Percentiles rank a stretch among this genome's conserved stretches.
Evolutionary conservation across 2,113 vertebrate species (phyloP).

Genomic region (Cariama cristata): DNA sequence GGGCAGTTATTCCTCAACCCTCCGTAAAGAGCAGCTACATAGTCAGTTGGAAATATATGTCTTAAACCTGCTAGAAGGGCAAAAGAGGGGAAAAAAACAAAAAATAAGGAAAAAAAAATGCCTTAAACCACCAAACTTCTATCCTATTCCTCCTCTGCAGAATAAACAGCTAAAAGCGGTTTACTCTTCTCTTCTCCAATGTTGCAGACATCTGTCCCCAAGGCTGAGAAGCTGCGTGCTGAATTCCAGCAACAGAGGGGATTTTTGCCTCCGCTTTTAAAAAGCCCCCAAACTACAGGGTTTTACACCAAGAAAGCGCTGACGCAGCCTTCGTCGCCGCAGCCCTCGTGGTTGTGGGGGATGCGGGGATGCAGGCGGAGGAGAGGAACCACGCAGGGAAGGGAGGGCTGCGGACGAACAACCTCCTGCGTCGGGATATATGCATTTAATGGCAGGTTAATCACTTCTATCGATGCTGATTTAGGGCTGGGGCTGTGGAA

Average conservation of each 20-base stretch:
- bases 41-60: not conserved
- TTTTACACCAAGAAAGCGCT: not conserved
- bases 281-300: not conserved
- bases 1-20: not conserved
- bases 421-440: not conserved
- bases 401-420: not conserved
- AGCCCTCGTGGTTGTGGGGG: rapidly evolving
- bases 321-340: not conserved
- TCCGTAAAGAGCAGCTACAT: not conserved
- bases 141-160: not conserved
- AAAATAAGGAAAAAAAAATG: rapidly evolving
- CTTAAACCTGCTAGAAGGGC: not conserved
- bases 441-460: not conserved
- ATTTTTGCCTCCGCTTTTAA: not conserved
- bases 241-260: not conserved
- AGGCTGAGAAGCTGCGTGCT: not conserved
- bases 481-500: not conserved
- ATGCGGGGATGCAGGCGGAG: not conserved
- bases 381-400: not conserved
- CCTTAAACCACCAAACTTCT: not conserved
- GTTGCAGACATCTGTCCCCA: not conserved
- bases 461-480: not conserved
- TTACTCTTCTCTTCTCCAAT: not conserved
- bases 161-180: not conserved
- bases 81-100: rapidly evolving